phyloP scores from a whole-genome alignment of 2,888 invertebrate genomes.

The Caenorhabditis sp. region DNA sequence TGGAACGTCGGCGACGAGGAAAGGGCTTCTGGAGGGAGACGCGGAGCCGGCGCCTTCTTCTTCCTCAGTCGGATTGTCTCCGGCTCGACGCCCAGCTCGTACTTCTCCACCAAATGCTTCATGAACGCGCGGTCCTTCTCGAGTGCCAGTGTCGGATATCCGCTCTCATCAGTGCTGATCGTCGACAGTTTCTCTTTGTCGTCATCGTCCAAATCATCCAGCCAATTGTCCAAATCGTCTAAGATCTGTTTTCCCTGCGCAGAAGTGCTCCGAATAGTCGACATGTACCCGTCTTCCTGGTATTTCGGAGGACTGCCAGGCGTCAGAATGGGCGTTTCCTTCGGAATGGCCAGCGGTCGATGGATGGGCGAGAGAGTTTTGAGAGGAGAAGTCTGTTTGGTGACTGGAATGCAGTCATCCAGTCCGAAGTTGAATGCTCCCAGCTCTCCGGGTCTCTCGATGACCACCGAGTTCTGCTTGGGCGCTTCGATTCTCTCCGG shows the following conservation, averaged over 20 bases:
- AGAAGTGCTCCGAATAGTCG: constrained; percentile 47
- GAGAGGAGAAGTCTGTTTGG: constrained; percentile 20
- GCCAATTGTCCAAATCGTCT: constrained; percentile 52
- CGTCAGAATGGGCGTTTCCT: constrained; percentile 40
- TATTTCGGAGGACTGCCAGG: constrained; percentile 30
- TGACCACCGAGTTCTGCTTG: constrained; percentile 45
- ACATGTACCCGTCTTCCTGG: constrained; percentile 36
- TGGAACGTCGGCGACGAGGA: constrained; percentile 14
- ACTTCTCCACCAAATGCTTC: constrained; percentile 48
- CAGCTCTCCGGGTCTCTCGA: constrained; percentile 38
- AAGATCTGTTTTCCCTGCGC: constrained; percentile 49
- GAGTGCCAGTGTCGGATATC: constrained; percentile 44
- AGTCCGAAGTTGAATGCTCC: constrained; percentile 29
- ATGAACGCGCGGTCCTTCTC: constrained; percentile 45
- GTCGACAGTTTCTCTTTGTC: constrained; percentile 42
- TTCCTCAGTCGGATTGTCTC: constrained; percentile 42
- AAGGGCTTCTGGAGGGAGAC: constrained; percentile 17
- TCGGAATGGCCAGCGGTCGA: constrained; percentile 21
- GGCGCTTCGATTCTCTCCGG: constrained; percentile 35
- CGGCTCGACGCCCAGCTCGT: constrained; percentile 39
- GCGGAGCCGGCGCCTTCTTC: constrained; percentile 33
- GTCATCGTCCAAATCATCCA: constrained; percentile 45
- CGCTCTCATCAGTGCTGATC: constrained; percentile 49
- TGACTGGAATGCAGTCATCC: constrained; percentile 42
- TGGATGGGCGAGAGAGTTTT: constrained; percentile 31